These are phyloP conservation scores for Ariolimax columbianus DNA, from an alignment of 2,888 invertebrate genomes.

Conservation along the genomic window DNA sequence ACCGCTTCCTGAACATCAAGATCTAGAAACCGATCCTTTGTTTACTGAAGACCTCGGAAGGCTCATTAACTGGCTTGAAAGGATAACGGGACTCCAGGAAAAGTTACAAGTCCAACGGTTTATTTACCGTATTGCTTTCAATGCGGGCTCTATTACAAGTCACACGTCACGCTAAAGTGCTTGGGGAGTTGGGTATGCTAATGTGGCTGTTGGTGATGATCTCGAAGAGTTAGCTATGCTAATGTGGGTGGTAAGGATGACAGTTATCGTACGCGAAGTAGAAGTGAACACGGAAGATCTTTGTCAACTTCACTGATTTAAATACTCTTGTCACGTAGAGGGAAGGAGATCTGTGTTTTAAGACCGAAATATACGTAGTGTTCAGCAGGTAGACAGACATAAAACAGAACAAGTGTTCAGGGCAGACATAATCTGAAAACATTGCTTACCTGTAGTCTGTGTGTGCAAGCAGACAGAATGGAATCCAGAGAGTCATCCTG, in stretches of 20 bases:
- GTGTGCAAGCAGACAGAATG: no score
- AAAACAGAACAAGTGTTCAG: no score
- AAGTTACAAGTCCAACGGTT: not conserved
- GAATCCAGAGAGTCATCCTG: no score
- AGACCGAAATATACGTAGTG: no score
- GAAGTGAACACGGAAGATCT: no score
- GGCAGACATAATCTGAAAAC: no score
- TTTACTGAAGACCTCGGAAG: not conserved
- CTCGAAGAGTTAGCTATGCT: not conserved
- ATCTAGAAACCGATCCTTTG: constrained; percentile 29
- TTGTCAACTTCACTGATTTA: no score
- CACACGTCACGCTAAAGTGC: not conserved
- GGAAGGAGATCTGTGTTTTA: no score
- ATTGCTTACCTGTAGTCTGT: no score
- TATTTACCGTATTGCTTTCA: not conserved
- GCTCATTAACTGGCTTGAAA: constrained; percentile 21
- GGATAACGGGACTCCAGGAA: not conserved
- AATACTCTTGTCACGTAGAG: no score
- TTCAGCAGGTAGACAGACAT: no score
- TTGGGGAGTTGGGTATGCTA: not conserved
- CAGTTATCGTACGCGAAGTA: not conserved
- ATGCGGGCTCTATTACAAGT: constrained; percentile 25
- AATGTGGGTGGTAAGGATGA: not conserved
- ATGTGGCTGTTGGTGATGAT: not conserved
- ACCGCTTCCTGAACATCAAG: not conserved